A percentile compares a stretch with the other conserved stretches of the same genome.
These are phyloP conservation scores for Girardia tigrina DNA, from an alignment of 2,888 invertebrate species.

Conservation along the genomic window DNA sequence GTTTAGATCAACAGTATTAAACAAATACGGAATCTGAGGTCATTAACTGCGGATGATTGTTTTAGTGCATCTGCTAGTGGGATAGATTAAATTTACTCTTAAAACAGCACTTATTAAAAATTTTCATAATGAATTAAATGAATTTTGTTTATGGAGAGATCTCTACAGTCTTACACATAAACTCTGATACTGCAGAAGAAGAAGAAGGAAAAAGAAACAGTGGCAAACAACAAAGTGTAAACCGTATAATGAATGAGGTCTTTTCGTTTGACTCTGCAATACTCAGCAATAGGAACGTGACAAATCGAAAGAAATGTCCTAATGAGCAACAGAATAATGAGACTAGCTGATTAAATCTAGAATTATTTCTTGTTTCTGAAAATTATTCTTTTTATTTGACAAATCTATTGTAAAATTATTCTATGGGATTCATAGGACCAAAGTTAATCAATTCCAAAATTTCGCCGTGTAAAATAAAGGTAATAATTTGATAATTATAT, in stretches of 20 bases:
- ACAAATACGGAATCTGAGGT: constrained; percentile 23
- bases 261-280: neutral
- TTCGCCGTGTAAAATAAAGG: too few relatives aligned
- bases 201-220: neutral
- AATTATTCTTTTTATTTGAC: too few relatives aligned
- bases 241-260: neutral
- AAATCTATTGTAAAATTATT: too few relatives aligned
- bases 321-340: constrained; percentile 23
- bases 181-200: neutral
- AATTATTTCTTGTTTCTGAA: too few relatives aligned
- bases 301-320: neutral
- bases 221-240: constrained; percentile 15
- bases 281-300: neutral
- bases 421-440: too few relatives aligned
- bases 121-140: too few relatives aligned
- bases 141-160: too few relatives aligned
- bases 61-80: neutral
- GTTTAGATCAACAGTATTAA: neutral
- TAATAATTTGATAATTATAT: too few relatives aligned
- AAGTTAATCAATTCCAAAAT: too few relatives aligned
- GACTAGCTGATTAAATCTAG: constrained; percentile 16
- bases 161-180: too few relatives aligned
- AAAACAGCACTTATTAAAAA: too few relatives aligned
- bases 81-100: too few relatives aligned
- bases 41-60: neutral